These are phyloP conservation scores for Paraplagusia blochii DNA, from an alignment of 2,113 vertebrate genomes.

Conservation along the genomic window DNA sequence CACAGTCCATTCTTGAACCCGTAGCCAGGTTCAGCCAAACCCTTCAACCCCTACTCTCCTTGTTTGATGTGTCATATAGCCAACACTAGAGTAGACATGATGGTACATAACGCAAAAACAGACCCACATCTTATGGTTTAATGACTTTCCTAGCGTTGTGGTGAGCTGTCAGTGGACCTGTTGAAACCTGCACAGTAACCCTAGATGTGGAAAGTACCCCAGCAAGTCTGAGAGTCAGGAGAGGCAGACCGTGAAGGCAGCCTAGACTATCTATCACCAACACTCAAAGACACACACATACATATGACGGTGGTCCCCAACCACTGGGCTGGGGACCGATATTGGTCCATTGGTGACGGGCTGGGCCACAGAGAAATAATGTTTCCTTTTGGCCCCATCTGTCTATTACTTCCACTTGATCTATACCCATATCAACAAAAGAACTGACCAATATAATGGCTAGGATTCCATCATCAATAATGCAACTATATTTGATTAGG, in stretches of 20 bases:
- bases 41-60: neutral
- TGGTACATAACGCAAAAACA: slow-evolving; percentile 25
- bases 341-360: no score
- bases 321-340: no score
- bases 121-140: slow-evolving; percentile 38
- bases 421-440: no score
- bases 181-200: slow-evolving; percentile 70
- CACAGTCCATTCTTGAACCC: slow-evolving; percentile 9
- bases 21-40: slow-evolving; percentile 34
- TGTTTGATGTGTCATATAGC: slow-evolving; percentile 51
- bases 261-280: slow-evolving; percentile 1
- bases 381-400: no score
- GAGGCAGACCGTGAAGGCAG: slow-evolving; percentile 33
- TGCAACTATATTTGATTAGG: no score
- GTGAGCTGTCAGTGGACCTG: slow-evolving; percentile 60
- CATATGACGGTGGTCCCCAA: no score
- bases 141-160: slow-evolving; percentile 62
- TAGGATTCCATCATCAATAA: no score
- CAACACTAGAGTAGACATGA: slow-evolving; percentile 32
- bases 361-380: no score
- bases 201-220: slow-evolving; percentile 74
- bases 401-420: no score
- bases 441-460: no score
- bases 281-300: slow-evolving; percentile 11
- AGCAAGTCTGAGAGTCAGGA: slow-evolving; percentile 42